Evolutionary conservation across 2,113 vertebrate genomes (phyloP).

Genomic region (Poeciliopsis turrubarensis): DNA sequence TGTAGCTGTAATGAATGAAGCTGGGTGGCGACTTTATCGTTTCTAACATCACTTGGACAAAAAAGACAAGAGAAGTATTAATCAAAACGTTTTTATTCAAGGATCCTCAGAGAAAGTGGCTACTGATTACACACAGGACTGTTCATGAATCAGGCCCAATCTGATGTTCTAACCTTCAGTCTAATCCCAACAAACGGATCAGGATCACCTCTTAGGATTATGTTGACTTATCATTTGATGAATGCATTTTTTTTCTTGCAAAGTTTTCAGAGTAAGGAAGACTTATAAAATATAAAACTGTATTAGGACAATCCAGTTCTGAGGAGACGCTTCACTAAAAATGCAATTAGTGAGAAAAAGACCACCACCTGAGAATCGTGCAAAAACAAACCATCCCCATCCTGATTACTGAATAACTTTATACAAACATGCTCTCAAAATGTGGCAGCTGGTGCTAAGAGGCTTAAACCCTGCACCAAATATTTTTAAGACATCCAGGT

Average conservation of each 20-base stretch:
- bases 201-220: slow-evolving; percentile 6
- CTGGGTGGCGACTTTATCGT: no score
- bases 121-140: not conserved
- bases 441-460: not conserved
- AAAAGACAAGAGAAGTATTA: not conserved
- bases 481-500: slow-evolving; percentile 31
- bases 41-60: not conserved
- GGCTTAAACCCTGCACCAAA: slow-evolving; percentile 10
- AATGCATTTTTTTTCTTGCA: slow-evolving; percentile 12
- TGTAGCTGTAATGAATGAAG: no score
- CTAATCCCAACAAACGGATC: not conserved
- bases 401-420: slow-evolving; percentile 16
- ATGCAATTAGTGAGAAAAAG: slow-evolving; percentile 37
- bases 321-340: slow-evolving; percentile 39
- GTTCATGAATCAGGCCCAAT: slow-evolving; percentile 19
- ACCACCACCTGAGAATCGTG: slow-evolving; percentile 55
- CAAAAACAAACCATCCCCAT: slow-evolving; percentile 50
- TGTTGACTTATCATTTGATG: slow-evolving; percentile 15
- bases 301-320: slow-evolving; percentile 56
- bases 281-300: slow-evolving; percentile 6
- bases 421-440: not conserved
- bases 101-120: slow-evolving; percentile 15
- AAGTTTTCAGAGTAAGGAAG: not conserved
- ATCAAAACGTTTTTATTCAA: slow-evolving; percentile 57
- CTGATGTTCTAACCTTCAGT: not conserved